Conservation (phyloP, 2,888 invertebrate species). For the Gymnocheta viridis region DNA sequence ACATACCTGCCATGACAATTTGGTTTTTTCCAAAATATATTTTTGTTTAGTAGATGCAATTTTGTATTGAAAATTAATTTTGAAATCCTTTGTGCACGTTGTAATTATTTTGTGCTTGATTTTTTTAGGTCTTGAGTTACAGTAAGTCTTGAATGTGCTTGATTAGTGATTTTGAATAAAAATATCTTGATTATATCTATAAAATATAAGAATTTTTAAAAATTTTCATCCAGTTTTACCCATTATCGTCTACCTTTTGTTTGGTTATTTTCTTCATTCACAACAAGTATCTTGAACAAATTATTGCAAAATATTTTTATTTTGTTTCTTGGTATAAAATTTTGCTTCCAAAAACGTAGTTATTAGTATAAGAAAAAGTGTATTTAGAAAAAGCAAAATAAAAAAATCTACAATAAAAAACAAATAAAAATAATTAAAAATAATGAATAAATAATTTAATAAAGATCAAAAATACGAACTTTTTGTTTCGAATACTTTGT, state of each 20-base stretch:
- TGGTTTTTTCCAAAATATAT: neutral
- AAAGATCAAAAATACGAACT: slow-evolving; percentile 49
- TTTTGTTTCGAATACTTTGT: slow-evolving; percentile 58
- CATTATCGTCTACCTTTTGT: neutral
- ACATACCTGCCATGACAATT: slow-evolving; percentile 16
- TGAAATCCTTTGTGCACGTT: neutral
- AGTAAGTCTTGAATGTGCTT: neutral
- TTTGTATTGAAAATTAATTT: slow-evolving; percentile 5
- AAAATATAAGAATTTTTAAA: neutral
- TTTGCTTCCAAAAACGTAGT: slow-evolving; percentile 57
- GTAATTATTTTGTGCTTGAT: neutral
- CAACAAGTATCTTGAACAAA: slow-evolving; percentile 13
- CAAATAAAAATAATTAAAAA: slow-evolving; percentile 19
- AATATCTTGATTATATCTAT: slow-evolving; percentile 18
- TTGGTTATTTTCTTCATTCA: neutral
- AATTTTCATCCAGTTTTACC: neutral
- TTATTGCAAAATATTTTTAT: slow-evolving; percentile 67
- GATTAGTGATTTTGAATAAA: neutral
- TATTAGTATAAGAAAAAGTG: slow-evolving; percentile 33
- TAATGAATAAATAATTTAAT: slow-evolving; percentile 58
- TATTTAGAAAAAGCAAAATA: slow-evolving; percentile 40
- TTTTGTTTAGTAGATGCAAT: slow-evolving; percentile 7
- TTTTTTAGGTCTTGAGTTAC: neutral
- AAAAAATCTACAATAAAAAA: slow-evolving; percentile 44
- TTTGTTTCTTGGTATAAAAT: slow-evolving; percentile 62